Evolutionary conservation across 2,888 invertebrate species (phyloP).

Genomic region (Lasiommata megera): DNA sequence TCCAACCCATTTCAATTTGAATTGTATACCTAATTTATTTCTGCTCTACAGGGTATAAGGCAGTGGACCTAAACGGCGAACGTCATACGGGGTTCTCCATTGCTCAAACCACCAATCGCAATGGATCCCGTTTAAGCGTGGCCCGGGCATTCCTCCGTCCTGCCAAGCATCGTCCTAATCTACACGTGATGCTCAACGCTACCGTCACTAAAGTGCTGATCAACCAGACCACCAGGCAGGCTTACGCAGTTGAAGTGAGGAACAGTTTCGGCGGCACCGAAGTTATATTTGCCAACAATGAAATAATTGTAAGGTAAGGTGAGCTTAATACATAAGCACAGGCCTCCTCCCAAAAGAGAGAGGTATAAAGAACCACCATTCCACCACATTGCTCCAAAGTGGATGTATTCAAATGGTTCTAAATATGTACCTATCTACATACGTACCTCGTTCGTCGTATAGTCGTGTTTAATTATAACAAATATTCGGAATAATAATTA

Average conservation of each 20-base stretch:
- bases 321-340: too few relatives aligned
- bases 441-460: too few relatives aligned
- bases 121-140: constrained; percentile 91
- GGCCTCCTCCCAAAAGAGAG: too few relatives aligned
- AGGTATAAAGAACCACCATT: too few relatives aligned
- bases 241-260: constrained; percentile 88
- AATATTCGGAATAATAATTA: too few relatives aligned
- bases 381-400: too few relatives aligned
- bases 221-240: constrained; percentile 86
- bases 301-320: constrained; percentile 81
- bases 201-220: constrained; percentile 89
- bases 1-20: too few relatives aligned
- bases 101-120: constrained; percentile 92
- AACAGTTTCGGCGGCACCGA: constrained; percentile 80
- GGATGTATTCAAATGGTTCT: too few relatives aligned
- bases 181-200: constrained; percentile 92
- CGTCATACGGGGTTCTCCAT: constrained; percentile 92
- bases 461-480: too few relatives aligned
- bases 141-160: constrained; percentile 92
- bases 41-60: constrained; percentile 82
- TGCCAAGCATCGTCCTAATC: constrained; percentile 86
- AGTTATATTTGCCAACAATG: constrained; percentile 84
- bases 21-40: not conserved
- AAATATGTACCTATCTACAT: too few relatives aligned
- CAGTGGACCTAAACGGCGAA: constrained; percentile 91